These are phyloP conservation scores for Hephaestus fuliginosus DNA, from an alignment of 2,797 vertebrate genomes.

Conservation along the genomic window DNA sequence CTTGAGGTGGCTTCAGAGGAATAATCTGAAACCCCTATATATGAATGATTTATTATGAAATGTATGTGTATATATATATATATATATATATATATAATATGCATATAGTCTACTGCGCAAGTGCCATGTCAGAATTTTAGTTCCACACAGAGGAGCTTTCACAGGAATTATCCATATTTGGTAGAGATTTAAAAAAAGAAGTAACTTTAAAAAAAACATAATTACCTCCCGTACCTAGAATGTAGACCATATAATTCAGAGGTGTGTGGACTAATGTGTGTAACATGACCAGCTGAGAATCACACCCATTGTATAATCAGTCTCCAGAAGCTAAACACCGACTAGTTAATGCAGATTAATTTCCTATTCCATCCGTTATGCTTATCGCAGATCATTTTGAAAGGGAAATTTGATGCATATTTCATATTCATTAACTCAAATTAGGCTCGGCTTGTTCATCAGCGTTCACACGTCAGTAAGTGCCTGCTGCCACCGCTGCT, in stretches of 20 bases:
- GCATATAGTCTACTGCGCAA: too few relatives aligned
- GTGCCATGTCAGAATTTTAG: too few relatives aligned
- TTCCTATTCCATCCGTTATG: slow-evolving; percentile 46
- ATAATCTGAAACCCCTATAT: not conserved
- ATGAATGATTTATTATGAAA: not conserved
- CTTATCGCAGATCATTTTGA: slow-evolving; percentile 56
- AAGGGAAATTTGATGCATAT: slow-evolving; percentile 66
- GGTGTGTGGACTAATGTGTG: slow-evolving; percentile 13
- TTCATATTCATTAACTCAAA: slow-evolving; percentile 72
- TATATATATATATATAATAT: not conserved
- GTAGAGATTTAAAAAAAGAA: not conserved
- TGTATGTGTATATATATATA: not conserved
- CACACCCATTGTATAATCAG: slow-evolving; percentile 22
- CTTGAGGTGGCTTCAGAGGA: not conserved
- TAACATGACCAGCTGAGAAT: slow-evolving; percentile 24
- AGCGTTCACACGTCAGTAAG: slow-evolving; percentile 50
- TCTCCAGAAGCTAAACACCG: slow-evolving; percentile 19
- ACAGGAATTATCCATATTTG: not conserved
- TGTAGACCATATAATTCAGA: not conserved
- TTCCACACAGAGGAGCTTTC: too few relatives aligned
- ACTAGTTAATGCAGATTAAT: slow-evolving; percentile 41
- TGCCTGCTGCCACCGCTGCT: slow-evolving; percentile 36
- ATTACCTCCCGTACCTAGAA: not conserved
- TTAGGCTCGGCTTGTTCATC: slow-evolving; percentile 69
- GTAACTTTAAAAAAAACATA: not conserved